Evolutionary conservation across 2,113 vertebrate species (phyloP), one percentile per base, ranked within the genome.

Genomic region (Halcyon senegalensis): DNA sequence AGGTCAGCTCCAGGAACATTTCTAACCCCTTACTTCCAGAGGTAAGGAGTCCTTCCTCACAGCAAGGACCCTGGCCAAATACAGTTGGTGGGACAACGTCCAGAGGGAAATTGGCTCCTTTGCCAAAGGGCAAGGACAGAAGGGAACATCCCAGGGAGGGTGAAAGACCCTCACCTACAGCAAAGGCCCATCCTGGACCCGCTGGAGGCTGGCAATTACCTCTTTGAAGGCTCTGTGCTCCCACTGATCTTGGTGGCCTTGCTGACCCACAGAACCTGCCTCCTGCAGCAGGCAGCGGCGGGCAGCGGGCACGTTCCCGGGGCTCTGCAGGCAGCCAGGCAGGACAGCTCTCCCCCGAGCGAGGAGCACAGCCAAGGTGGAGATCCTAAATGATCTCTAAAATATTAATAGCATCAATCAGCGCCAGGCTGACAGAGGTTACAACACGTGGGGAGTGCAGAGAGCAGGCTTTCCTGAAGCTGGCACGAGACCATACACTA

Each of bases 381-480:
- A 94, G 63, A 88, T 94, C 81, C 78, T 79, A 95, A 95, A 93
- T 51, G 48, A 83, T 90, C 89, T 91, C 87, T 95, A 77, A 96
- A 94, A 96, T 94, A 96, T 96, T 95, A 94, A 96, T 87, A 77
- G 66, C 58, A 67, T 91, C 85, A 93, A 18, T 96, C 86, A 95
- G 84, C 81, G 68, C 39, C 8, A 7, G 53, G 75, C 59, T 93
- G 77, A 72, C 86, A 92, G 87, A 91, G 88, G 78, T 93, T 90
- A 90, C 70, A 67, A 56, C 35, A 44, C 13, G 3, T 37, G 77
- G 28, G 85, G 33, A 81, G 43, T 13, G 3, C 12, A 56, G 31
- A 87, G 28, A 89, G n/a, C 23, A 80, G 60, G 33, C 16, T 67
- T 72, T 79, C 73, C 89, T 87, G n/a, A 58, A 78, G 84, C 0